Evolutionary conservation across 1,140 invertebrate species (phyloP), one percentile per base, ranked within the genome.

Genomic region (Eumeta japonica): DNA sequence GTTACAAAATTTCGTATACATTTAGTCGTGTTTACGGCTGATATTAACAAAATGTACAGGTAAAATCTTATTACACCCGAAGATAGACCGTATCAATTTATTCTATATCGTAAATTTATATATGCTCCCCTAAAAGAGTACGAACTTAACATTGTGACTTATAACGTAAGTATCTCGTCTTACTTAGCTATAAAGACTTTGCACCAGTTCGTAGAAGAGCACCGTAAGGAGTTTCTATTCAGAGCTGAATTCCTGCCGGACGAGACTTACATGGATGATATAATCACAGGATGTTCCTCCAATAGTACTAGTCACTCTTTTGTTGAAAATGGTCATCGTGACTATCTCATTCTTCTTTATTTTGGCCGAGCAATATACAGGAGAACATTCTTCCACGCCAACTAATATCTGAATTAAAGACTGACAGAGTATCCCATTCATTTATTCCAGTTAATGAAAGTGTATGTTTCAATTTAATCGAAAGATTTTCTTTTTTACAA

Each of bases 191-290:
- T 37, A 2, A 20, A 44, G n/a, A 36, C 18, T 5, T 20, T 62
- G 10, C 39, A 50, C 16, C 32, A 62, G 16, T 30, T 65, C 10
- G 55, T 48, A 33, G 37, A 43, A 16, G 41, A 47, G 7, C 29
- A 45, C 16, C 13, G 17, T 11, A 10, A 37, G 0, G 16, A 41
- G 3, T 45, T 31, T 32, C 41, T 24, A 14, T 5, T 9, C 17
- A 40, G 28, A 2, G 16, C 13, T 18, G 12, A 34, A 10, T 38
- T 50, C 2, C 35, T 48, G 3, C 24, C 16, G 19, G 16, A 41
- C 3, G 43, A 52, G 10, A 41, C 53, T 19, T 66, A 52, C 37
- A 42, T 64, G 20, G 62, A 64, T 39, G 53, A 66, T 37, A 3
- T 52, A 1, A 27, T 65, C 1, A 35, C 24, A 16, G 20, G 18